phyloP scores from a whole-genome alignment of 2,797 vertebrate genomes.

The Brotula barbata region DNA sequence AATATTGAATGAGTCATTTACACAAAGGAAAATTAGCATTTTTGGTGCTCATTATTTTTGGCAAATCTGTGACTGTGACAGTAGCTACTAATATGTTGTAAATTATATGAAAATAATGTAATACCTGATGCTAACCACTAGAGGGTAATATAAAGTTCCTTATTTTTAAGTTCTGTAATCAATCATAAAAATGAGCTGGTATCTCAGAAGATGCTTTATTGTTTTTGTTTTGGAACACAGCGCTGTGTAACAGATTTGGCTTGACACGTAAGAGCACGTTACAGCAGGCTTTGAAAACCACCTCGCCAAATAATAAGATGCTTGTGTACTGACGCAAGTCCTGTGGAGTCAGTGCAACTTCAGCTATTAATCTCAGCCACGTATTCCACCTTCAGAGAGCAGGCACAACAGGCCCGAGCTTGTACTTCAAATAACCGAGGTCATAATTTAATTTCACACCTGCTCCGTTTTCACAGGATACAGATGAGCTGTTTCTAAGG shows the following conservation, averaged over 20 bases:
- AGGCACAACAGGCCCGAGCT: slow-evolving; percentile 28
- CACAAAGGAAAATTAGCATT: too few relatives aligned
- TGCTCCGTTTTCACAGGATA: slow-evolving; percentile 39
- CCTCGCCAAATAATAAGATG: neutral
- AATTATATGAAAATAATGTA: neutral
- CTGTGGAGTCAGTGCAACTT: slow-evolving; percentile 2
- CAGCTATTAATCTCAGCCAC: slow-evolving; percentile 18
- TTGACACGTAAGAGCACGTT: neutral
- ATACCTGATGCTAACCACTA: neutral
- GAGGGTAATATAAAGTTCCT: neutral
- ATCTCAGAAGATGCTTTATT: neutral
- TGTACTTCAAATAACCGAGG: slow-evolving; percentile 34
- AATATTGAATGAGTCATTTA: too few relatives aligned
- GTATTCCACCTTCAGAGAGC: slow-evolving; percentile 4
- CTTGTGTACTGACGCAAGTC: slow-evolving; percentile 14
- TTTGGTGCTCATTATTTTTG: too few relatives aligned
- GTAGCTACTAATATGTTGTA: too few relatives aligned
- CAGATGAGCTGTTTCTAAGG: slow-evolving; percentile 30
- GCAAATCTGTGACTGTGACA: too few relatives aligned
- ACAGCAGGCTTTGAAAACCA: neutral
- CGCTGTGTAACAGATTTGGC: neutral
- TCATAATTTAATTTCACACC: slow-evolving; percentile 55
- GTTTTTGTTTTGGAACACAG: neutral
- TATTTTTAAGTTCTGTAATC: too few relatives aligned
- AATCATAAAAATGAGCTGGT: too few relatives aligned